phyloP scores from a whole-genome alignment of 2,113 vertebrate species.

The Rhombomys opimus region DNA sequence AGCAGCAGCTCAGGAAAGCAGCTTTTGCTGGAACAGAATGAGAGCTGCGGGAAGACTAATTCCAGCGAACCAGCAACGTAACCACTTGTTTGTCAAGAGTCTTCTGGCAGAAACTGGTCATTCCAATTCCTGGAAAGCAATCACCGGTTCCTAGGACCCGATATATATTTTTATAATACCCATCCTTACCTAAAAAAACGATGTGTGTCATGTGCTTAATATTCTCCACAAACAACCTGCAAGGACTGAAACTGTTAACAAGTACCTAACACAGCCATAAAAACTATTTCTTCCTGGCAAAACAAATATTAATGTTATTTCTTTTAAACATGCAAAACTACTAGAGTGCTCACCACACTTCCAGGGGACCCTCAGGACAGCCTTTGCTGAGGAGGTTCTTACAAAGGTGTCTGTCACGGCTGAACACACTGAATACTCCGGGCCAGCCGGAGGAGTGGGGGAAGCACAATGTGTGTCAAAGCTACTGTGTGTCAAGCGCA shows the following conservation, averaged over 20 bases:
- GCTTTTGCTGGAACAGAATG: conserved; percentile 30
- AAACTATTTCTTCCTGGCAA: conserved; percentile 46
- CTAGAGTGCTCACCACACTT: not conserved
- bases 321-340: not conserved
- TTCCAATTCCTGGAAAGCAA: conserved; percentile 70
- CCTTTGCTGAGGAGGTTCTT: not conserved
- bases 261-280: conserved; percentile 24
- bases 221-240: conserved; percentile 38
- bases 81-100: conserved; percentile 62
- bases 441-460: not conserved
- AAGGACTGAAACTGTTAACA: conserved; percentile 52
- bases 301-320: conserved; percentile 1
- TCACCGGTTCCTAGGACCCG: conserved; percentile 29
- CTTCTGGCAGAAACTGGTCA: conserved; percentile 49
- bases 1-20: conserved; percentile 33
- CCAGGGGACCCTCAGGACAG: not conserved
- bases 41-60: conserved; percentile 43
- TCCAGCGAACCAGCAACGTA: conserved; percentile 33
- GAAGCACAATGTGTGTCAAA: not conserved
- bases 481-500: not conserved
- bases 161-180: conserved; percentile 30
- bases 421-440: not conserved
- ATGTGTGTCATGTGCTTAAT: conserved; percentile 17
- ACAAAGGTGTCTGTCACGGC: not conserved
- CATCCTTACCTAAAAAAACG: conserved; percentile 2